Evolutionary conservation across 2,888 invertebrate genomes (phyloP).

Genomic region (Tribolium freemani): DNA sequence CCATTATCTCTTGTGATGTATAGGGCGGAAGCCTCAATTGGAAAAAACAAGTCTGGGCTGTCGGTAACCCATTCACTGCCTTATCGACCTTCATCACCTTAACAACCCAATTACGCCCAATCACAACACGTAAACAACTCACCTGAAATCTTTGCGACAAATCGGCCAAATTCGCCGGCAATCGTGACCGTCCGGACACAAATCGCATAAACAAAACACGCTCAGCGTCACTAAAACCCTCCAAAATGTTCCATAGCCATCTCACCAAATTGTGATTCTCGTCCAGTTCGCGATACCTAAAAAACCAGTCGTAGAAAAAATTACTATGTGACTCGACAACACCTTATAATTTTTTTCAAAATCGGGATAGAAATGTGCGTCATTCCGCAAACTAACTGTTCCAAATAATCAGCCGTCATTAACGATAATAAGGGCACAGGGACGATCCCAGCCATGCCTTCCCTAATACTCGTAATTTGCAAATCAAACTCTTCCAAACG

Average conservation of each 20-base stretch:
- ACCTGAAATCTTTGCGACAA: conserved; percentile 77
- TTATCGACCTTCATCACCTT: conserved; percentile 73
- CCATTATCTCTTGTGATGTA: conserved; percentile 73
- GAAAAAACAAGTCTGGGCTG: conserved; percentile 76
- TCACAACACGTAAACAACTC: conserved; percentile 36
- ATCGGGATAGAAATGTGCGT: conserved; percentile 73
- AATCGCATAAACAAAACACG: conserved; percentile 77
- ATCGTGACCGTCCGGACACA: conserved; percentile 75
- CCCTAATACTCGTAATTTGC: conserved; percentile 73
- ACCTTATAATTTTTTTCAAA: conserved; percentile 75
- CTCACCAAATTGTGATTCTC: conserved; percentile 73
- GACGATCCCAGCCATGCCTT: conserved; percentile 76
- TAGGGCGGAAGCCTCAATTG: conserved; percentile 76
- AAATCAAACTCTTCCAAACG: conserved; percentile 75
- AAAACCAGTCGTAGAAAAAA: not conserved
- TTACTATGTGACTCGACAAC: not conserved
- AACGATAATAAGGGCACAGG: conserved; percentile 75
- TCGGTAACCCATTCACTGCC: conserved; percentile 73
- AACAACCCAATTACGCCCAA: conserved; percentile 35
- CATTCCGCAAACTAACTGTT: conserved; percentile 76
- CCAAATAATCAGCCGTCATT: conserved; percentile 73
- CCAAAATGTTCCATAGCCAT: conserved; percentile 77
- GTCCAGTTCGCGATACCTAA: conserved; percentile 75
- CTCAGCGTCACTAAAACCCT: conserved; percentile 74
- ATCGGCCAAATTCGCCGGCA: conserved; percentile 77